Base-by-base conservation (phyloP, 2,113 vertebrate species). In the Oceanodroma tethys region DNA sequence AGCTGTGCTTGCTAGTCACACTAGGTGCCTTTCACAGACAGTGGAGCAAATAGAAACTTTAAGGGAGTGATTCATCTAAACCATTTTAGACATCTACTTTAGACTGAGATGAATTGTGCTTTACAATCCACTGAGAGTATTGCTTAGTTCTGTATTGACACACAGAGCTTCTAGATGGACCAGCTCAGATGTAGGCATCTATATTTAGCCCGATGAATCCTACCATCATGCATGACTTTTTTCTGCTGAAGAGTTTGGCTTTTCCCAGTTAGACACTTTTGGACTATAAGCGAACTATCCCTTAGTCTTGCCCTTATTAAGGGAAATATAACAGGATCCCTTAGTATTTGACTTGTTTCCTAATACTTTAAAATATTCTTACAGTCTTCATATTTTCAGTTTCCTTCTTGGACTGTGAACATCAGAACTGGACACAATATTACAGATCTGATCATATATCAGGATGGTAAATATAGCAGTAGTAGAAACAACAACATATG, bases 21-120 rank as follows among this genome's bases (percentile, higher is more conserved):
- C 47, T 71, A 63, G 67, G 23, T 96, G 92, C 89, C 89, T 95
- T 94, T 94, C 92, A 90, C 58, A 85, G 86, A 47, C 65, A 26
- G 30, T 48, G 81, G 78, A 96, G 70, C 84, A 95, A 93, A 93
- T 15, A 93, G 87, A 93, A 95, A 65, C 9, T 85, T 87, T 75
- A 89, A 95, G 72, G 47, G 87, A 96, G 87, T 91, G 91, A 93
- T 97, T 95, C 84, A 96, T 97, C 95, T 96, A 91, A 94, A 48
- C 65, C 29, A 1, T 93, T 95, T 94, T 68, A 95, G 95, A 87
- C 90, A 85, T 40, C 84, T 91, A 32, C 91, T 91, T 84, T 34
- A 87, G 91, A 94, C 78, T 87, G 95, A 96, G 96, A 95, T 36
- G 70, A 96, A 96, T 90, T 95, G 87, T 75, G 78, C 70, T 91